Evolutionary conservation across 1,140 invertebrate genomes (phyloP).

Genomic region (Cepaea nemoralis): DNA sequence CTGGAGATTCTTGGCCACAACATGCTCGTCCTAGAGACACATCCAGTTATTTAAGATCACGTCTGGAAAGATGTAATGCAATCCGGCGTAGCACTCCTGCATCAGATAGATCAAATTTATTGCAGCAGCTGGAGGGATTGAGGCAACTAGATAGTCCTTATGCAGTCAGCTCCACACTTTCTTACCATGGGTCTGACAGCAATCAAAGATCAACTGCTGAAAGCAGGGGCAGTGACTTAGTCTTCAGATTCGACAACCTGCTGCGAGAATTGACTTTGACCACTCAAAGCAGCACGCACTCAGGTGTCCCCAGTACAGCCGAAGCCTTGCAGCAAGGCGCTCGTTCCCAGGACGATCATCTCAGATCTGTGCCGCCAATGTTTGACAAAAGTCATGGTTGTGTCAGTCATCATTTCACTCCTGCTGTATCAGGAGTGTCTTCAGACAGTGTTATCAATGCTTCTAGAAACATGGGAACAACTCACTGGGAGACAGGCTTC

Average conservation of each 20-base stretch:
- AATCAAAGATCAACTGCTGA: conserved; percentile 13
- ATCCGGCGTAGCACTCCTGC: conserved; percentile 16
- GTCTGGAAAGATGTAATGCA: conserved; percentile 34
- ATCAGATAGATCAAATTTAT: neutral
- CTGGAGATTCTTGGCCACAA: conserved; percentile 4
- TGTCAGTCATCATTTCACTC: neutral
- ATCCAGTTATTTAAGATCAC: conserved; percentile 34
- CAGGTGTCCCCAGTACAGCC: neutral
- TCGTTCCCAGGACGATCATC: neutral
- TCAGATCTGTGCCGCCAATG: neutral
- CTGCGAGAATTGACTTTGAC: conserved; percentile 7
- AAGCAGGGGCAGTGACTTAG: neutral
- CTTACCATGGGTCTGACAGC: conserved; percentile 21
- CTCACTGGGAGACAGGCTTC: neutral
- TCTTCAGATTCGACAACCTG: conserved; percentile 24
- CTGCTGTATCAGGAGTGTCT: neutral
- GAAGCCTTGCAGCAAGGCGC: neutral
- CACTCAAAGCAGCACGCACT: neutral
- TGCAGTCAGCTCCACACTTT: neutral
- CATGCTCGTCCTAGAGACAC: conserved; percentile 23
- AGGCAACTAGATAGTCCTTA: conserved; percentile 12
- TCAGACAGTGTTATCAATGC: neutral
- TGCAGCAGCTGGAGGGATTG: conserved; percentile 14
- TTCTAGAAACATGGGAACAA: neutral
- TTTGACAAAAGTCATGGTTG: neutral